These are phyloP conservation scores for Prionchulus punctatus DNA, from an alignment of 2,888 invertebrate species.

Conservation along the genomic window DNA sequence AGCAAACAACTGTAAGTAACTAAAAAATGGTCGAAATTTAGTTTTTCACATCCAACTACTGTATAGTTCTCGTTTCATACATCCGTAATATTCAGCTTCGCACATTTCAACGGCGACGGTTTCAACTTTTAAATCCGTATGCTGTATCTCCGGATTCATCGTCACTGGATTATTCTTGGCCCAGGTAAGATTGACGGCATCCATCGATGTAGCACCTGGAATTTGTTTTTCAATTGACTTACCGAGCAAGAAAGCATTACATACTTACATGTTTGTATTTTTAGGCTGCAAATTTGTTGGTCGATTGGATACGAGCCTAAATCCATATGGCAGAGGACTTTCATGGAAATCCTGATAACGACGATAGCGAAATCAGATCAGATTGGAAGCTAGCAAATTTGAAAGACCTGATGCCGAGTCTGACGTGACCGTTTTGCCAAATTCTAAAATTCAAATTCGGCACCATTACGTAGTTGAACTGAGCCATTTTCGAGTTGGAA, in stretches of 20 bases:
- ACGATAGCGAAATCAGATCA: background rate
- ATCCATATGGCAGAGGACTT: conserved; percentile 4
- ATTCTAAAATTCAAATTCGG: background rate
- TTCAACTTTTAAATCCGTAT: background rate
- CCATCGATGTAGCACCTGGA: background rate
- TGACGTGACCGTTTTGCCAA: background rate
- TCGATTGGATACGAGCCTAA: conserved; percentile 4
- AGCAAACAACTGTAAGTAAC: conserved; percentile 5
- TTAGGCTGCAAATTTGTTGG: background rate
- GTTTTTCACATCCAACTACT: background rate
- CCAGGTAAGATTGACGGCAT: background rate
- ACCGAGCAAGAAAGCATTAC: background rate
- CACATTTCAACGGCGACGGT: background rate
- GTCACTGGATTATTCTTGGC: background rate
- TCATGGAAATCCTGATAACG: background rate
- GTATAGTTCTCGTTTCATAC: background rate
- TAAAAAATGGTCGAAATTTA: background rate
- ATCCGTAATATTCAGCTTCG: background rate
- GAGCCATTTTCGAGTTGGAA: background rate
- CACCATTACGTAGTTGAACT: conserved; percentile 4
- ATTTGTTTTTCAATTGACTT: background rate
- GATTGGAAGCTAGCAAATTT: background rate
- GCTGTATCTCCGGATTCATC: background rate
- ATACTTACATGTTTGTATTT: background rate
- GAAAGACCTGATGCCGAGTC: conserved; percentile 6